phyloP scores from a whole-genome alignment of 2,888 invertebrate species.

The Oegoconia quadripuncta region DNA sequence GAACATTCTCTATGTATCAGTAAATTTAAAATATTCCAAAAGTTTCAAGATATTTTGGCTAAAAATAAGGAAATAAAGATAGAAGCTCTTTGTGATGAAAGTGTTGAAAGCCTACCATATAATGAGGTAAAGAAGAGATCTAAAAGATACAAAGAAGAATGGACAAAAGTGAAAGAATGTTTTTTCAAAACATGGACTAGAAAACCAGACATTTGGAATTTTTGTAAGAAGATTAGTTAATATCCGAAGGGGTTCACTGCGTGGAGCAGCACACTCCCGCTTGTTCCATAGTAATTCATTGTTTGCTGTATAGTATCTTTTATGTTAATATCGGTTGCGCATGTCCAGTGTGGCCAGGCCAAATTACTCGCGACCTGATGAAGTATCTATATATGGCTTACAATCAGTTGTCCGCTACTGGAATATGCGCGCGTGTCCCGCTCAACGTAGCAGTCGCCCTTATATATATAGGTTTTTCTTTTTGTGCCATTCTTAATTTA shows the following conservation, averaged over 20 bases:
- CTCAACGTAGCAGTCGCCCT: too few species aligned
- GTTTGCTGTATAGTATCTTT: too few species aligned
- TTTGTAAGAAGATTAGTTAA: too few species aligned
- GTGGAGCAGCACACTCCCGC: neutral
- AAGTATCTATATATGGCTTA: neutral
- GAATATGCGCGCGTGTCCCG: too few species aligned
- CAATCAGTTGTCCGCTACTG: too few species aligned
- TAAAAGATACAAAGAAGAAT: slow-evolving; percentile 39
- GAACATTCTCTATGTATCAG: slow-evolving; percentile 72
- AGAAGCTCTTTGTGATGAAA: slow-evolving; percentile 26
- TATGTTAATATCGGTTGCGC: too few species aligned
- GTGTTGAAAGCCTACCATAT: slow-evolving; percentile 40
- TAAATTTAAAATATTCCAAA: slow-evolving; percentile 74
- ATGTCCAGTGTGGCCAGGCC: too few species aligned
- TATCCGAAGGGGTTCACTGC: neutral
- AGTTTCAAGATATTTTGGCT: slow-evolving; percentile 60
- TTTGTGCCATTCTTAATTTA: too few species aligned
- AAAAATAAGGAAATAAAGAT: slow-evolving; percentile 36
- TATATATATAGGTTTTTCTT: too few species aligned
- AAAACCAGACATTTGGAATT: slow-evolving; percentile 74
- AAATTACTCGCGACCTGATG: too few species aligned
- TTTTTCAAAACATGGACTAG: slow-evolving; percentile 78
- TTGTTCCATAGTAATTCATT: too few species aligned
- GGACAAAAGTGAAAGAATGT: slow-evolving; percentile 60
- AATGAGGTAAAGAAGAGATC: slow-evolving; percentile 62